Percentiles rank a stretch among this genome's conserved stretches.
Evolutionary conservation across 2,113 vertebrate species (phyloP).

Genomic region (Acinonyx jubatus): DNA sequence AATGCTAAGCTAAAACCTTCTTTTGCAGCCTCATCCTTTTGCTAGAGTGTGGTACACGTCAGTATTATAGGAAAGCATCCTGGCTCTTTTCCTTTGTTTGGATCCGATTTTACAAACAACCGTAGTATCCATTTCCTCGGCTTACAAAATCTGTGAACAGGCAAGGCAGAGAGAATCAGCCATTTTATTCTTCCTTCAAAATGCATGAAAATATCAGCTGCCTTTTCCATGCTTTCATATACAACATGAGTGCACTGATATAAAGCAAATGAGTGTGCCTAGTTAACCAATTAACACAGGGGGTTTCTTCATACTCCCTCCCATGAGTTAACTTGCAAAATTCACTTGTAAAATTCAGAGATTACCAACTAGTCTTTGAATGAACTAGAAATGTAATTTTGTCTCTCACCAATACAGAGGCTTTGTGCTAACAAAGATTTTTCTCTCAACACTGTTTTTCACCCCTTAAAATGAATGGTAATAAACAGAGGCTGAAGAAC

Average conservation of each 20-base stretch:
- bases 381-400: conserved; percentile 77
- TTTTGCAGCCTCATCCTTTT: conserved; percentile 72
- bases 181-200: conserved; percentile 78
- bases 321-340: conserved; percentile 37
- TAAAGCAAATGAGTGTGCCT: conserved; percentile 67
- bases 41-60: conserved; percentile 61
- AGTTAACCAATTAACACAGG: conserved; percentile 63
- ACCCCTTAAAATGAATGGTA: conserved; percentile 82
- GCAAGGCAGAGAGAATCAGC: conserved; percentile 61
- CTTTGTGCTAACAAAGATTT: conserved; percentile 86
- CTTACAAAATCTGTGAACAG: conserved; percentile 67
- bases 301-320: background rate
- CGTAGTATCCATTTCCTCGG: conserved; percentile 62
- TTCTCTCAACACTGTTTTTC: conserved; percentile 82
- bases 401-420: conserved; percentile 74
- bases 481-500: conserved; percentile 66
- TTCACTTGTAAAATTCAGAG: conserved; percentile 41
- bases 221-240: conserved; percentile 43
- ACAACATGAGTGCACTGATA: conserved; percentile 55
- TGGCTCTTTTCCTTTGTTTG: conserved; percentile 81
- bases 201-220: conserved; percentile 77
- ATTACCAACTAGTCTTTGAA: conserved; percentile 73
- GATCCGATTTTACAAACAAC: conserved; percentile 79
- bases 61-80: conserved; percentile 68
- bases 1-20: conserved; percentile 80